Evolutionary conservation across 1,140 invertebrate genomes (phyloP).

Genomic region (Eumeta japonica): DNA sequence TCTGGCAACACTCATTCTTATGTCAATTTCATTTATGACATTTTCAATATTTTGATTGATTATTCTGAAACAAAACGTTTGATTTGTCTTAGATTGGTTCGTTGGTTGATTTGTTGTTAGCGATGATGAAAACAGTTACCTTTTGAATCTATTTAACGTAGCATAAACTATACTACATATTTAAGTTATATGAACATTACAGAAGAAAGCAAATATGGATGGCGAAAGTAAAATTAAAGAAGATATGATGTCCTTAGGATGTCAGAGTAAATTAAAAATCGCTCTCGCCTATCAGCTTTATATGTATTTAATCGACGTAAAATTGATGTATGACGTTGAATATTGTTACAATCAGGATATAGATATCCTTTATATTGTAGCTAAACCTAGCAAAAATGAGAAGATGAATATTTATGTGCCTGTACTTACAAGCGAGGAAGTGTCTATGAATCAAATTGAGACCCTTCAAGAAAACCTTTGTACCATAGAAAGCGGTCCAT

Average conservation of each 20-base stretch:
- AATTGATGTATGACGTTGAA: slow-evolving; percentile 48
- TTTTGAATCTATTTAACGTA: no score
- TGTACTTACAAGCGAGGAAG: slow-evolving; percentile 24
- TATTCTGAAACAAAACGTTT: no score
- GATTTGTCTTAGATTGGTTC: no score
- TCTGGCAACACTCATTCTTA: no score
- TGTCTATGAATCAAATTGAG: slow-evolving; percentile 31
- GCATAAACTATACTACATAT: no score
- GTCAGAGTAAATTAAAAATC: slow-evolving; percentile 34
- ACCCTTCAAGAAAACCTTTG: slow-evolving; percentile 43
- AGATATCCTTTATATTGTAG: slow-evolving; percentile 39
- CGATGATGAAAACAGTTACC: no score
- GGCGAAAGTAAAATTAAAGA: slow-evolving; percentile 44
- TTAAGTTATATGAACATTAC: no score
- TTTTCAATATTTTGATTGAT: no score
- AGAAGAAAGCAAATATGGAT: slow-evolving; percentile 39
- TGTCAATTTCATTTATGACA: no score
- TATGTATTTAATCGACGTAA: slow-evolving; percentile 39
- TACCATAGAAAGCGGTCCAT: slow-evolving; percentile 40
- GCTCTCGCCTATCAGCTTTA: slow-evolving; percentile 37
- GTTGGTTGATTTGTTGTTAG: no score
- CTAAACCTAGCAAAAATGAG: slow-evolving; percentile 28
- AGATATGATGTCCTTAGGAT: slow-evolving; percentile 44
- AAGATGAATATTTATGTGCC: slow-evolving; percentile 48
- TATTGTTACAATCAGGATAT: slow-evolving; percentile 49